Percentiles rank a stretch among this genome's conserved stretches.
Evolutionary conservation across 2,113 vertebrate species (phyloP).

Genomic region (Otus sunia): DNA sequence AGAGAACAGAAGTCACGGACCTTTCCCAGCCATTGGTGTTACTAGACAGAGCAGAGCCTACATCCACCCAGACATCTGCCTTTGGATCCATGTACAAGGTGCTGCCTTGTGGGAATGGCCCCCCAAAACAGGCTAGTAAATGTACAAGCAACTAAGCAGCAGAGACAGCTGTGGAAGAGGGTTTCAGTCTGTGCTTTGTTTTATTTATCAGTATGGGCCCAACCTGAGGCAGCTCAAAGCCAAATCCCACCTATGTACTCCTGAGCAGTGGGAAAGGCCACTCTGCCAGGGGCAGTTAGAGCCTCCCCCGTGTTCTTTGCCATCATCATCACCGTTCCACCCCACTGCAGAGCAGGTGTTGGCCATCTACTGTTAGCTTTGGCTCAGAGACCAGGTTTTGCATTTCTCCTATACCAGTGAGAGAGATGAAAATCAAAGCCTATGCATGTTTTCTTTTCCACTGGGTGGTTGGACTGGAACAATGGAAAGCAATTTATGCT

Average conservation of each 20-base stretch:
- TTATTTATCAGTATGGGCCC: not conserved
- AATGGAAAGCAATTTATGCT: not conserved
- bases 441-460: not conserved
- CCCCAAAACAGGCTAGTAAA: not conserved
- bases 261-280: not conserved
- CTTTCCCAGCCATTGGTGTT: not conserved
- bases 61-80: fast-evolving
- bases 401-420: not conserved
- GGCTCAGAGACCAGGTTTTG: not conserved
- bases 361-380: not conserved
- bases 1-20: not conserved
- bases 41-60: not conserved
- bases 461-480: not conserved
- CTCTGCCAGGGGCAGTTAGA: not conserved
- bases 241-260: not conserved
- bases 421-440: not conserved
- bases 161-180: not conserved
- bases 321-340: not conserved
- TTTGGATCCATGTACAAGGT: not conserved
- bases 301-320: not conserved
- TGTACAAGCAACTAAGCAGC: not conserved
- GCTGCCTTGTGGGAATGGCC: fast-evolving
- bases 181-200: not conserved
- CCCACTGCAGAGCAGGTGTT: not conserved
- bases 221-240: not conserved